Evolutionary conservation across 2,888 invertebrate species (phyloP), one percentile per base, ranked within the genome.

Genomic region (Plutella xylostella): DNA sequence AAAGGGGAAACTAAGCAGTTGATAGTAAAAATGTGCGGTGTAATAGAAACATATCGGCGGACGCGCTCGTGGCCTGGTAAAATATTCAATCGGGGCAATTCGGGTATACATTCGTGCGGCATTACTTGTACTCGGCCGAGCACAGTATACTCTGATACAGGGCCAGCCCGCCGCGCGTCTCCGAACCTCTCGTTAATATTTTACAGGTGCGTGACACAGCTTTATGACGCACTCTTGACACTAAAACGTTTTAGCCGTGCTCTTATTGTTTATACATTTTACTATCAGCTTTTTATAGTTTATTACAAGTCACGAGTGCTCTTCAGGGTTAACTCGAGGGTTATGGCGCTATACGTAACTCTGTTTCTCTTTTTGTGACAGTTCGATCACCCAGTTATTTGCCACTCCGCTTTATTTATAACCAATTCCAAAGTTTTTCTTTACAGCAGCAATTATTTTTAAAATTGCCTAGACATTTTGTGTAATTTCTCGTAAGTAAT

Each of bases 51-150:
- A 80, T 79, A 79, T 78, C 77, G 79, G 63, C 68, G 66, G 72
- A 70, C 73, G 71, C 74, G 73, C 72, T 75, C 78, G 82, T 80
- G 80, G 72, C 72, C 72, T 75, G 75, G 77, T 82, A 78, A 83
- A 83, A 82, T 83, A 83, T 83, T 82, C 80, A 83, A 82, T 78
- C 79, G 79, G 75, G 75, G 68, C 78, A 76, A 79, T 82, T 76
- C 77, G 74, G 77, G 75, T 75, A 79, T 80, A 82, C 79, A 80
- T 79, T 79, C 68, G 65, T 72, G 72, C 68, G 68, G 69, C 78
- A 77, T 79, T 79, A 82, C 79, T 82, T 79, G 80, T 79, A 73
- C 76, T n/a, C 75, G 71, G 65, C 73, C 73, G 74, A 71, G 68
- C 74, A 73, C n/a, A n/a, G n/a, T n/a, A n/a, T n/a, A 75, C 77